Evolutionary conservation across 1,140 invertebrate genomes (phyloP), one percentile per base, ranked within the genome.

Genomic region (Drosophila santomea): DNA sequence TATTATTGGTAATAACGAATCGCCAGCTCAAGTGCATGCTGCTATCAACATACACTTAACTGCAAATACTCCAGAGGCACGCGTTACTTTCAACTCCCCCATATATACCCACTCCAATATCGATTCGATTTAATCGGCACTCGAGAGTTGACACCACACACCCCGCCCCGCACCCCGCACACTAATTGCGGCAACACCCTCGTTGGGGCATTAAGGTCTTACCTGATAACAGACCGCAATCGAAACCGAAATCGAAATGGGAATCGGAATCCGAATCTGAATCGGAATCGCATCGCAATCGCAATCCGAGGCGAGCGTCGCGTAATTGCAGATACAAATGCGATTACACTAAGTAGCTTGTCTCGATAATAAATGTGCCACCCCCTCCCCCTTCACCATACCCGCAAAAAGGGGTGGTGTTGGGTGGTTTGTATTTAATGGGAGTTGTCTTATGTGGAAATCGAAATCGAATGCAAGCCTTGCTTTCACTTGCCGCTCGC

Each of bases 291-390:
- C 4, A 25, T 25, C 25, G 41, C 41, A 67, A 48, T 66, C 48
- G 35, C 35, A 45, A 47, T 55, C n/a, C 17, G 25, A 68, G 28
- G 23, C 25, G 25, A 44, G 36, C 63, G 62, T 59, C 59, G 63
- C 62, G 79, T 86, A 83, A 86, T 89, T 88, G 79, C 58, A 64
- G 44, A 72, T 76, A 83, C 80, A 89, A 80, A 88, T 89, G 83
- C 79, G 84, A 88, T 88, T 89, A 88, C 71, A 83, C 78, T 88
- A 89, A 89, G 83, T 68, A 77, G 62, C 75, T 77, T 86, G 83
- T 86, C 79, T 64, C 61, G 72, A 77, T 75, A 66, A 66, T 74
- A 74, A 74, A 74, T 74, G 58, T 50, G 39, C 36, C 25, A 17
- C 25, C 11, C 11, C 23, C 20, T 20, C 20, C 20, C 2, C 20